Conservation (phyloP, 2,888 invertebrate species). For the Encarsia formosa region DNA sequence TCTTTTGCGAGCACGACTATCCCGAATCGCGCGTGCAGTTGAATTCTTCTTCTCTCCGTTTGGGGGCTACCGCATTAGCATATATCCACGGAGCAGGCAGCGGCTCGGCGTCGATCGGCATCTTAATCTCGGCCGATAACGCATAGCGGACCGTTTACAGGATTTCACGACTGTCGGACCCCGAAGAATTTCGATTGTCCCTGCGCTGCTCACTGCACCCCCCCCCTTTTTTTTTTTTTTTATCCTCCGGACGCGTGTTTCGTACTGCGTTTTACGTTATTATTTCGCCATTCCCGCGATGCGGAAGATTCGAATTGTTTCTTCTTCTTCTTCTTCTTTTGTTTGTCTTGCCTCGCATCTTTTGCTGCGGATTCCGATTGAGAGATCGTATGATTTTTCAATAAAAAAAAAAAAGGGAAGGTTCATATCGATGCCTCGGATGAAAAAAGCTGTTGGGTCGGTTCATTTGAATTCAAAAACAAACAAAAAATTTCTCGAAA, state of each 20-base stretch:
- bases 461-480: no score
- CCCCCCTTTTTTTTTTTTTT: conserved; percentile 8
- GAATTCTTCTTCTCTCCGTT: no score
- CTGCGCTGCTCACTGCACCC: neutral
- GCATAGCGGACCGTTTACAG: conserved; percentile 26
- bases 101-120: conserved; percentile 37
- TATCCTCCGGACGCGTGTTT: conserved; percentile 1
- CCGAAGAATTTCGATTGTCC: conserved; percentile 30
- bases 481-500: no score
- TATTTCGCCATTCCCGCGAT: conserved; percentile 19
- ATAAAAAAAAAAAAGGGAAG: no score
- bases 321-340: no score
- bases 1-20: no score
- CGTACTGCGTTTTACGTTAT: conserved; percentile 20
- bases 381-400: no score
- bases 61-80: conserved; percentile 22
- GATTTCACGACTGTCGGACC: conserved; percentile 29
- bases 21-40: no score
- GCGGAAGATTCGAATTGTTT: conserved; percentile 15
- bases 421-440: no score
- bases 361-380: no score
- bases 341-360: no score
- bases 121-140: conserved; percentile 46
- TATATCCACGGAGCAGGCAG: conserved; percentile 23
- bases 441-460: no score